Evolutionary conservation across 2,113 vertebrate species (phyloP).

Genomic region (Aepyceros melampus): DNA sequence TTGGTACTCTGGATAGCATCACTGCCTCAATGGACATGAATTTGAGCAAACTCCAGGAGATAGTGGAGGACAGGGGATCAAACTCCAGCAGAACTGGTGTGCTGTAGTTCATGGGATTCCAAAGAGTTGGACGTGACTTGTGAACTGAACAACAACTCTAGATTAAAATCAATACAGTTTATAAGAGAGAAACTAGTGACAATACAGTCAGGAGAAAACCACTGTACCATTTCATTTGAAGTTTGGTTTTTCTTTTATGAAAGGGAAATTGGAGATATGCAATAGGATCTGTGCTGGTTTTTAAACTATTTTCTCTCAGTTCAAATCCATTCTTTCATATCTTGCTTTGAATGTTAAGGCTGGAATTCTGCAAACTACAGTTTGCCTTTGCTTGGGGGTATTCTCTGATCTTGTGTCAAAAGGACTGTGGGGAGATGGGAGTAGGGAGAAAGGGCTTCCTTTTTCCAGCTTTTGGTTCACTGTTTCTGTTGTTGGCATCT

Average conservation of each 20-base stretch:
- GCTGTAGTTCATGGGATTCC: not conserved
- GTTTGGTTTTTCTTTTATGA: not conserved
- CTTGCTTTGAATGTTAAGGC: not conserved
- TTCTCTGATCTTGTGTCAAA: not conserved
- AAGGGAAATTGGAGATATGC: not conserved
- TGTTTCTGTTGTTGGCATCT: not conserved
- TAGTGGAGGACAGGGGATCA: not conserved
- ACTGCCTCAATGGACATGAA: not conserved
- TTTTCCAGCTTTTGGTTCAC: not conserved
- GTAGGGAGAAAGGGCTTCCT: not conserved
- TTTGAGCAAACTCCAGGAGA: not conserved
- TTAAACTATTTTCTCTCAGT: not conserved
- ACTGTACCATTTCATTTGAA: not conserved
- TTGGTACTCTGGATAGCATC: not conserved
- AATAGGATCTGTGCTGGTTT: not conserved
- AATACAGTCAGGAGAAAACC: not conserved
- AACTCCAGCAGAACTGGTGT: not conserved
- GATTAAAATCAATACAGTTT: not conserved
- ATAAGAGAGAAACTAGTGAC: not conserved
- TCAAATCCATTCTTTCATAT: not conserved
- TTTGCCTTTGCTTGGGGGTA: not conserved
- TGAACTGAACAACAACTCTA: not conserved
- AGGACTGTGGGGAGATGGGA: not conserved
- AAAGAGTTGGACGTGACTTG: not conserved
- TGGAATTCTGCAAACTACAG: not conserved